These are phyloP conservation scores for Macrophya alboannulata DNA, from an alignment of 2,888 invertebrate genomes.

Conservation along the genomic window DNA sequence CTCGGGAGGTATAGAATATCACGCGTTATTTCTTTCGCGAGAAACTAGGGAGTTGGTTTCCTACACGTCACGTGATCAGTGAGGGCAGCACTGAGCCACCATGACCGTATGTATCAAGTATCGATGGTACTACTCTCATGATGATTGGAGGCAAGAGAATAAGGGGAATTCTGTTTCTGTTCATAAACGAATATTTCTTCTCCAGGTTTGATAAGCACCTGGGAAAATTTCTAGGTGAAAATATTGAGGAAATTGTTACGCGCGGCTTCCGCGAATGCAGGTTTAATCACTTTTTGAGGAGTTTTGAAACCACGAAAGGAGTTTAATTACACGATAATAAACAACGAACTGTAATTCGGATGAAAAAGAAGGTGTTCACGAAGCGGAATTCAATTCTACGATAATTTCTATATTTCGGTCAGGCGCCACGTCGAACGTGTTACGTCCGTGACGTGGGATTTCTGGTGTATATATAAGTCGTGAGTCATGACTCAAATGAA, in stretches of 20 bases:
- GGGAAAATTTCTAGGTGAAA: not conserved
- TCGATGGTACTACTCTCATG: not conserved
- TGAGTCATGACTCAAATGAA: not conserved
- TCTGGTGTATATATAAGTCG: not conserved
- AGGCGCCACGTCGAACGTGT: not conserved
- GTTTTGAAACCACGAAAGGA: not conserved
- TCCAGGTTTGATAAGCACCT: not conserved
- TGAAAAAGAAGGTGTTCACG: not conserved
- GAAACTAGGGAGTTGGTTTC: not conserved
- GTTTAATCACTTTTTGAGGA: not conserved
- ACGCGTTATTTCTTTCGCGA: not conserved
- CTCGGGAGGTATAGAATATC: not conserved
- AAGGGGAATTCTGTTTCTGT: not conserved
- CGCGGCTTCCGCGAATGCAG: not conserved
- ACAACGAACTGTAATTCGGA: not conserved
- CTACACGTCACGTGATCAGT: not conserved
- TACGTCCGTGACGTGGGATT: constrained; percentile 20
- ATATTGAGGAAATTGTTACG: not conserved
- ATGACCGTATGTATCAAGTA: not conserved
- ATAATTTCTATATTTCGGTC: not conserved
- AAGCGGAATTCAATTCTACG: not conserved
- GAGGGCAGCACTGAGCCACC: not conserved
- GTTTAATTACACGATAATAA: not conserved
- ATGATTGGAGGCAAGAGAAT: not conserved
- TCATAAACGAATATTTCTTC: not conserved